Conservation (phyloP, 1,140 invertebrate species). For the Drosophila tani region DNA sequence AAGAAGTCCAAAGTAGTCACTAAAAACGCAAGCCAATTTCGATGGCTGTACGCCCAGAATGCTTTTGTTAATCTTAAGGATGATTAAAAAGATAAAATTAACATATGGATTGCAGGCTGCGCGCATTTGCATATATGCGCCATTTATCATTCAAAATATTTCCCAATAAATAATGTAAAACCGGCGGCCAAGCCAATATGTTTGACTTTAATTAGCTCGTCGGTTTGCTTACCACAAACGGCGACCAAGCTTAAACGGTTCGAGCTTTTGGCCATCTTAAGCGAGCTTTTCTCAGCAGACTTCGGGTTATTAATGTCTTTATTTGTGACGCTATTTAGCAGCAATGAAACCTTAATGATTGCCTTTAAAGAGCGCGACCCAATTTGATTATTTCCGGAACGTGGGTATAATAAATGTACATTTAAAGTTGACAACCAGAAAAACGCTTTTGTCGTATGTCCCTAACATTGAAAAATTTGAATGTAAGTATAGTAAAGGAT, state of each 20-base stretch:
- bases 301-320: conserved; percentile 8
- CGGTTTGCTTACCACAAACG: conserved; percentile 14
- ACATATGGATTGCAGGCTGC: conserved; percentile 13
- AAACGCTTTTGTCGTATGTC: not conserved
- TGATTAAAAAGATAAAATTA: conserved; percentile 31
- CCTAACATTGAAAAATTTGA: not conserved
- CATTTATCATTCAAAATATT: conserved; percentile 33
- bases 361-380: conserved; percentile 2
- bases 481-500: not conserved
- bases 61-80: conserved; percentile 13
- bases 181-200: conserved; percentile 12
- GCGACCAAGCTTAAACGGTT: conserved; percentile 9
- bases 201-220: conserved; percentile 19
- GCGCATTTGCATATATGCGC: conserved; percentile 17
- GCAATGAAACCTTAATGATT: conserved; percentile 6
- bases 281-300: not conserved
- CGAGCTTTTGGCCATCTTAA: conserved; percentile 7
- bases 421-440: not conserved
- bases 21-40: conserved; percentile 5
- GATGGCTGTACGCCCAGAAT: conserved; percentile 36
- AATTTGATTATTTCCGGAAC: not conserved
- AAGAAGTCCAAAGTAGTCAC: conserved; percentile 4
- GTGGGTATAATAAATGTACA: not conserved
- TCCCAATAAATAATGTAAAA: conserved; percentile 38
- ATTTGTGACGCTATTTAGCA: conserved; percentile 2